Conservation (phyloP, 2,113 vertebrate genomes). For the Hippoglossus stenolepis region DNA sequence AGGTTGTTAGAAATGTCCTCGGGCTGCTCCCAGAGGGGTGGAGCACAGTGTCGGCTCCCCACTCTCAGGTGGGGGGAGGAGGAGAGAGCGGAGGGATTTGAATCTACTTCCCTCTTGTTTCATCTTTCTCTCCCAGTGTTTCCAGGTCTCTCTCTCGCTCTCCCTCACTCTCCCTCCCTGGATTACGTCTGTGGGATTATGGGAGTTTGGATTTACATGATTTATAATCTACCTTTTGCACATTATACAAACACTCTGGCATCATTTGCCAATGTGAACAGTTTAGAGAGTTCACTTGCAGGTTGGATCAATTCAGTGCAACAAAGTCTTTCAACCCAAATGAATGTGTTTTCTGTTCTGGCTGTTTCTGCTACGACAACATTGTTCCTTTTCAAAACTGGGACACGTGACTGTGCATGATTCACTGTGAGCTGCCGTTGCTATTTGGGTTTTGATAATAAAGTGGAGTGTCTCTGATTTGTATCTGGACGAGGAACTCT, state of each 20-base stretch:
- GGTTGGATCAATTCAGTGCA: no score
- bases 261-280: no score
- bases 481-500: no score
- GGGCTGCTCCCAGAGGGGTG: constrained; percentile 60
- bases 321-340: no score
- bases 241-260: not conserved
- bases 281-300: no score
- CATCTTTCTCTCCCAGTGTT: not conserved
- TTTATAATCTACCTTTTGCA: not conserved
- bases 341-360: no score
- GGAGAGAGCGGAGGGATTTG: not conserved
- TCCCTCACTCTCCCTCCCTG: not conserved
- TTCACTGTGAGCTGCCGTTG: no score
- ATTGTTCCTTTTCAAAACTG: no score
- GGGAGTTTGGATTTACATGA: not conserved
- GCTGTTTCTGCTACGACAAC: no score
- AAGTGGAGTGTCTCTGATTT: no score
- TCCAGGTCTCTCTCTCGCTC: not conserved
- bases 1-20: constrained; percentile 60
- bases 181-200: not conserved
- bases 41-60: constrained; percentile 47
- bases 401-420: no score
- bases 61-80: not conserved
- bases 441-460: no score
- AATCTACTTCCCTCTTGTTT: not conserved